These are phyloP conservation scores for Amblyopsis rosae DNA, from an alignment of 2,113 vertebrate genomes.

Conservation along the genomic window DNA sequence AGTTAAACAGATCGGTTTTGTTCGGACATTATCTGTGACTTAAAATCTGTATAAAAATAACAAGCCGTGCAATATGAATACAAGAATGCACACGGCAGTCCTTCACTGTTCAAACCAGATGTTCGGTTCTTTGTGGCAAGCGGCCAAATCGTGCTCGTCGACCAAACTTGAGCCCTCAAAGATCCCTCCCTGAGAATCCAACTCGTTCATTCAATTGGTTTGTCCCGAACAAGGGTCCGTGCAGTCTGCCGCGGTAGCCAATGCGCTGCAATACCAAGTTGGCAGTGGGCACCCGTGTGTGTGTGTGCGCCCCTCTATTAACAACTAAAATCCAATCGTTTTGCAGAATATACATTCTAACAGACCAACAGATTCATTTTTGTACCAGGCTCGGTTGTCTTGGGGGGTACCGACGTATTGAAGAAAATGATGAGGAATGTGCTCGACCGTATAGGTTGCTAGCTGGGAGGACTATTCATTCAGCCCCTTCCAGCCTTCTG, in stretches of 20 bases:
- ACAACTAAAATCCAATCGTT: conserved; percentile 45
- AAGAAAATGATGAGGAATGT: conserved; percentile 40
- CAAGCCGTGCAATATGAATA: too few species aligned
- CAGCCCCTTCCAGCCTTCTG: conserved; percentile 21
- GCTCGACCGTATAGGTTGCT: conserved; percentile 46
- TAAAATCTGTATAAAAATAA: too few species aligned
- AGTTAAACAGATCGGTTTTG: too few species aligned
- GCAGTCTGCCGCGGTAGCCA: conserved; percentile 61
- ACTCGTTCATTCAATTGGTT: conserved; percentile 57
- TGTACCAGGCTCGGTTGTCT: not conserved
- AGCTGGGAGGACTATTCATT: conserved; percentile 60
- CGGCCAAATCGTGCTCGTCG: conserved; percentile 1
- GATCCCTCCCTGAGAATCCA: conserved; percentile 52
- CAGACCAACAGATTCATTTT: conserved; percentile 23
- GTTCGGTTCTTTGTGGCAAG: not conserved
- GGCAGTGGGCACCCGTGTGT: conserved; percentile 43
- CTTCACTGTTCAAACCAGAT: too few species aligned
- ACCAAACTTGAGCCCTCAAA: conserved; percentile 28
- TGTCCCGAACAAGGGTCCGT: conserved; percentile 36
- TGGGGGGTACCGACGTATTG: not conserved
- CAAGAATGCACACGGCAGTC: too few species aligned
- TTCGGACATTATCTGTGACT: too few species aligned
- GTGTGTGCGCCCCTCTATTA: conserved; percentile 55
- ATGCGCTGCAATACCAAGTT: conserved; percentile 27
- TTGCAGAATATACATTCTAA: conserved; percentile 26